Base-by-base conservation (phyloP, 2,113 vertebrate species). In the Sander lucioperca region DNA sequence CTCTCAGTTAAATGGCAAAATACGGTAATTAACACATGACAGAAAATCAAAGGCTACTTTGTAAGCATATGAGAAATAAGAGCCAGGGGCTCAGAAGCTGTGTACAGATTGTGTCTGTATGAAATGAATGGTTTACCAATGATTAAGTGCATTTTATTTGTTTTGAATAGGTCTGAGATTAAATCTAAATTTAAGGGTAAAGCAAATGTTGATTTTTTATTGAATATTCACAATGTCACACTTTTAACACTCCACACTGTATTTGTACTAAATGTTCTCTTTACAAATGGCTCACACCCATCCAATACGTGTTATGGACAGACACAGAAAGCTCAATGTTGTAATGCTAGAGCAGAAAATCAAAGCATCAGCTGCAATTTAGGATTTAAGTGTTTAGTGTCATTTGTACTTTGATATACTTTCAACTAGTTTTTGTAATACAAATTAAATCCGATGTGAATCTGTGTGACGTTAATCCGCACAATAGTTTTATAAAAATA, bases 1-100 rank as follows among this genome's bases (percentile, higher is more conserved):
- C 97, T 97, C 96, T 95, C 94, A 96, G 97, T 97, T 97, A 97
- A 98, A 97, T 97, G 96, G 97, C 96, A 97, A 98, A 98, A 97
- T 92, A 92, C 96, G 95, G 97, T 98, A 98, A 99, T 99, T 98
- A 99, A 97, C 96, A 95, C 94, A 95, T 97, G 97, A 98, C 97
- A 98, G 97, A 97, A 99, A 99, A 99, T 99, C 97, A 98, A 99
- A 98, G 96, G 97, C 96, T 96, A 96, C 96, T 97, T 97, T 97
- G 97, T 97, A 97, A 97, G 96, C 96, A 96, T 97, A 97, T 97
- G 96, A 98, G 96, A 97, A 97, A 97, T 96, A 97, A 96, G 96
- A 95, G 96, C 96, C 94, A 96, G 95, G 93, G 96, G 97, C 96
- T 96, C 94, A 82, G 95, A 95, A 94, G 96, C 96, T 95, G 95